Evolutionary conservation across 2,797 vertebrate genomes (phyloP), one percentile per base, ranked within the genome.

Genomic region (Ctenosaura bakeri): DNA sequence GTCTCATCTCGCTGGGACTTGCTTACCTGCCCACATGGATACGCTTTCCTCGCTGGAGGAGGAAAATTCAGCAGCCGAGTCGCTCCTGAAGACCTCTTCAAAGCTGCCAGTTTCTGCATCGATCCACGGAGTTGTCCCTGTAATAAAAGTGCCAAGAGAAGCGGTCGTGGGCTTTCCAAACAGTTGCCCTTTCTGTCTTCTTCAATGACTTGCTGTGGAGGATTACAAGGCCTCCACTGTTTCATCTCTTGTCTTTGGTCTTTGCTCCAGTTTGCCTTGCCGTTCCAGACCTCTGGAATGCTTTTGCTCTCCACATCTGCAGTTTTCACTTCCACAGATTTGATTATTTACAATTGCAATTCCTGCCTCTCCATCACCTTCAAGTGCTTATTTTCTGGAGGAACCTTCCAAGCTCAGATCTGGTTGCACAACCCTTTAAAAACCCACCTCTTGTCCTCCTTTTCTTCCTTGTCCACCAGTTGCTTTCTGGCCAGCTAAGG

Each of bases 21-120:
- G 22, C 69, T 0, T 83, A 89, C 88, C 88, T 89, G 69, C 9
- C 88, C 80, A 50, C 56, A 46, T 54, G 12, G n/a, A 38, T 62
- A 32, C 1, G 2, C 16, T 74, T n/a, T 83, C 88, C n/a, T 83
- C 69, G 6, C 38, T 26, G 29, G 69, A 24, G 13, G 32, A 46
- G 73, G 54, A 83, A 54, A 4, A 22, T 64, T 42, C 42, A 8
- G 4, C 9, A 7, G n/a, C 38, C 18, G 8, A 4, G 6, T 83
- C 52, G 0, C 54, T 12, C 29, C 38, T 16, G 8, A 24, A 35
- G 32, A 50, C 69, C 20, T n/a, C 18, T 12, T 83, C 54, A 1
- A 52, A 26, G 29, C 12, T 12, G 5, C 7, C 69, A 16, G 38
- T 73, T 83, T 76, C 59, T 24, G 88, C 35, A 1, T 54, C 32